These are phyloP conservation scores for Bombus pyrosoma DNA, from an alignment of 1,140 invertebrate species.

Conservation along the genomic window DNA sequence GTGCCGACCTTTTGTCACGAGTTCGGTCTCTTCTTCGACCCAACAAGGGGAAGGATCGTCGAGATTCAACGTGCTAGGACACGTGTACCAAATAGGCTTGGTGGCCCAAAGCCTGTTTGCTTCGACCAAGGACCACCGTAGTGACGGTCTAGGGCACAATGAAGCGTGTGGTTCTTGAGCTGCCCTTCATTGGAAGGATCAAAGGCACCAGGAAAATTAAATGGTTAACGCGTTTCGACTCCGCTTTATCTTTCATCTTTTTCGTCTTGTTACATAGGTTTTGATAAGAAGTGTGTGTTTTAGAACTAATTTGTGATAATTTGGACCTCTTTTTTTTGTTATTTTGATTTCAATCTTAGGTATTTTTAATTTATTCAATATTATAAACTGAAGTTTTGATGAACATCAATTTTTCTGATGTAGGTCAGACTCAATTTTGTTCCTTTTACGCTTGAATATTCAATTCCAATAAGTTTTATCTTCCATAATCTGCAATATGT, in stretches of 20 bases:
- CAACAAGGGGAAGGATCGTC: conserved; percentile 60
- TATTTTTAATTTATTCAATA: neutral
- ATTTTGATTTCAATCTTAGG: neutral
- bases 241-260: neutral
- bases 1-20: conserved; percentile 62
- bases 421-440: no score
- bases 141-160: conserved; percentile 6
- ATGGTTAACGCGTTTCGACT: neutral
- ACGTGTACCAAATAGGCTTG: conserved; percentile 77
- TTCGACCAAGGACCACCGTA: conserved; percentile 40
- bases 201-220: conserved; percentile 10
- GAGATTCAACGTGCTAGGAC: conserved; percentile 70
- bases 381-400: no score
- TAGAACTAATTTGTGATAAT: neutral
- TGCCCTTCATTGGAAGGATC: conserved; percentile 29
- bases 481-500: no score
- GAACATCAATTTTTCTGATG: no score
- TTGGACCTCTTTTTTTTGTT: neutral
- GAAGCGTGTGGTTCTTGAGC: conserved; percentile 13
- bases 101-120: conserved; percentile 71
- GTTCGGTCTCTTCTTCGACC: conserved; percentile 38
- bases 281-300: neutral
- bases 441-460: no score
- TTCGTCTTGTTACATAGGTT: no score
- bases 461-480: no score